phyloP scores from a whole-genome alignment of 2,797 vertebrate species.

The Pipistrellus pipistrellus region DNA sequence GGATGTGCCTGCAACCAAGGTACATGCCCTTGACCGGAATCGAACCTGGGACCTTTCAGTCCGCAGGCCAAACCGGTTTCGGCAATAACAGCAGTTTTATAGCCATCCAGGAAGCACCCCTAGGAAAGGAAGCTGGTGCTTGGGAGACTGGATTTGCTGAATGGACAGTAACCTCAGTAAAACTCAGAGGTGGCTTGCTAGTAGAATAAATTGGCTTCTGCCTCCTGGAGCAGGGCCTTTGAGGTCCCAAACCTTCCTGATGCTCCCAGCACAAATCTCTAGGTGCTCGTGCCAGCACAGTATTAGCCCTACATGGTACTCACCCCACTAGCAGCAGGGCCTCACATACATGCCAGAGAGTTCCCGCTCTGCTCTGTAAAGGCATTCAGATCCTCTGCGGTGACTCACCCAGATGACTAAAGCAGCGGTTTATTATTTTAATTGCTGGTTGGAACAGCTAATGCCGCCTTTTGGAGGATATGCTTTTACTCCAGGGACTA shows the following conservation, averaged over 20 bases:
- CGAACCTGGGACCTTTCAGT: no score
- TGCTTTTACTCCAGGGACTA: constrained; percentile 63
- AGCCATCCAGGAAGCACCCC: background rate
- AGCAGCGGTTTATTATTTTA: constrained; percentile 78
- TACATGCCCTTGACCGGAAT: no score
- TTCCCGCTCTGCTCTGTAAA: constrained; percentile 24
- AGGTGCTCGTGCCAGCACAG: background rate
- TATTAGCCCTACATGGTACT: background rate
- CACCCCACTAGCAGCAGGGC: background rate
- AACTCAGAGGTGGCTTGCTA: background rate
- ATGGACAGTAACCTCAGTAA: background rate
- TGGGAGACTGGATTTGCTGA: constrained; percentile 25
- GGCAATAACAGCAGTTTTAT: background rate
- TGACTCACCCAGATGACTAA: constrained; percentile 83
- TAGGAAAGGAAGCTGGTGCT: background rate
- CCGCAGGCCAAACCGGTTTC: no score
- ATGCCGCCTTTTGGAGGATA: constrained; percentile 64
- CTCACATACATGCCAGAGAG: background rate
- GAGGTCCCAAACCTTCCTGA: background rate
- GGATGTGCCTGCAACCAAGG: no score
- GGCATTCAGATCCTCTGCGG: constrained; percentile 62
- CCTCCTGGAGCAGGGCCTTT: background rate
- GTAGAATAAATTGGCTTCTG: background rate
- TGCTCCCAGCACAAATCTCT: background rate
- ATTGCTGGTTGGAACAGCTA: constrained; percentile 77